Evolutionary conservation across 2,797 vertebrate species (phyloP), one percentile per base, ranked within the genome.

Genomic region (Myripristis jacobus): DNA sequence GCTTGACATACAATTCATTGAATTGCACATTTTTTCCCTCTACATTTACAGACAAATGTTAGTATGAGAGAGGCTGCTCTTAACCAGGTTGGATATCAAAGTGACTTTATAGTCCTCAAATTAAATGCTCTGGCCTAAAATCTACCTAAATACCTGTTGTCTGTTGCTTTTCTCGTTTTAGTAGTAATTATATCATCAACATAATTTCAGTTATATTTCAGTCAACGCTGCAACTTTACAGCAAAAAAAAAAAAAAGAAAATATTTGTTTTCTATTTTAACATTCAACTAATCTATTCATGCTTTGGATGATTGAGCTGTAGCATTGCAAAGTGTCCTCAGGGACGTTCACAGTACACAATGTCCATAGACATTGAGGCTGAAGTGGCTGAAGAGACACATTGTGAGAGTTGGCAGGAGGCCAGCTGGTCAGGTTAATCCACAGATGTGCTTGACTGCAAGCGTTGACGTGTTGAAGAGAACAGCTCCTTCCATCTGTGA

Each of bases 351-450:
- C 50, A 43, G 44, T 41, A 64, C 80, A 38, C 56, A 22, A 0
- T 56, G 46, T 71, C 63, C 61, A 61, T 12, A 36, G 44, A 16
- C 24, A 22, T 27, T 54, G 31, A 31, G 63, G 27, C 53, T 58
- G 55, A 58, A 62, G 48, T 19, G n/a, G 15, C 56, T 62, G 47
- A 64, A 27, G 34, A 70, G 70, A 43, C 47, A 9, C 44, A 24
- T 75, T 75, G 57, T 46, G 52, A 64, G 51, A 68, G 41, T 21
- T 66, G 60, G 65, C 50, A 25, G 36, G 7, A 62, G 50, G 53
- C 66, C 73, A 76, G 7, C 13, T 4, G 38, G 58, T 63, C 68
- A 67, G 53, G 47, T 44, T 80, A 75, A 75, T 59, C 62, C 54
- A 15, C 66, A 36, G 50, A 74, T 73, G 36, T 65, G 47, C 64